Conservation (phyloP, 2,797 vertebrate genomes). For the Clarias platycephalus region DNA sequence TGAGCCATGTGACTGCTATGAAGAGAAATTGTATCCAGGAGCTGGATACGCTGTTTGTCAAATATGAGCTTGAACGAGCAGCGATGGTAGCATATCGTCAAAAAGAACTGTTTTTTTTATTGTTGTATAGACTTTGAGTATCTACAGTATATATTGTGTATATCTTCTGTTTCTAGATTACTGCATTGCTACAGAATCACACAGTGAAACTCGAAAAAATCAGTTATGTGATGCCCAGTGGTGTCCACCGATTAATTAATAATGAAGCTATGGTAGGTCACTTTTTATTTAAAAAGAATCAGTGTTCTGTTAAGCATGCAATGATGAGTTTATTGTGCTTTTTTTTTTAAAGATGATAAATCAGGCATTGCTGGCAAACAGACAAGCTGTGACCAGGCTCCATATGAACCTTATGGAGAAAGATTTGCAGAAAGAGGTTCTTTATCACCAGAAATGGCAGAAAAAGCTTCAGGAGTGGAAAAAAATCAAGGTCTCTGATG, state of each 20-base stretch:
- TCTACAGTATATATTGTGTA: not conserved
- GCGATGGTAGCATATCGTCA: slow-evolving; percentile 66
- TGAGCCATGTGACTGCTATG: slow-evolving; percentile 59
- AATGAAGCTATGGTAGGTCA: slow-evolving; percentile 81
- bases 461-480: slow-evolving; percentile 75
- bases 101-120: not conserved
- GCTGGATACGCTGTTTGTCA: slow-evolving; percentile 67
- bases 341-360: slow-evolving; percentile 79
- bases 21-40: slow-evolving; percentile 72
- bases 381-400: slow-evolving; percentile 74
- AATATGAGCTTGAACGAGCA: slow-evolving; percentile 68
- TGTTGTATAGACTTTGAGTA: not conserved
- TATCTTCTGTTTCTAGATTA: slow-evolving; percentile 70
- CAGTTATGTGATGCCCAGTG: slow-evolving; percentile 70
- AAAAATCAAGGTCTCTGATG: slow-evolving; percentile 56
- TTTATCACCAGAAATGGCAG: slow-evolving; percentile 72
- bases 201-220: slow-evolving; percentile 75
- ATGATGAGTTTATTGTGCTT: not conserved
- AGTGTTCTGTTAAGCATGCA: not conserved
- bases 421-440: slow-evolving; percentile 71
- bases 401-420: slow-evolving; percentile 77
- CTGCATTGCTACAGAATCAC: slow-evolving; percentile 73
- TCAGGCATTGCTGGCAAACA: slow-evolving; percentile 81
- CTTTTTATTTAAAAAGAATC: not conserved
- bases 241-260: slow-evolving; percentile 78